These are phyloP conservation scores for Arenaria interpres DNA, from an alignment of 2,113 vertebrate genomes.

Conservation along the genomic window DNA sequence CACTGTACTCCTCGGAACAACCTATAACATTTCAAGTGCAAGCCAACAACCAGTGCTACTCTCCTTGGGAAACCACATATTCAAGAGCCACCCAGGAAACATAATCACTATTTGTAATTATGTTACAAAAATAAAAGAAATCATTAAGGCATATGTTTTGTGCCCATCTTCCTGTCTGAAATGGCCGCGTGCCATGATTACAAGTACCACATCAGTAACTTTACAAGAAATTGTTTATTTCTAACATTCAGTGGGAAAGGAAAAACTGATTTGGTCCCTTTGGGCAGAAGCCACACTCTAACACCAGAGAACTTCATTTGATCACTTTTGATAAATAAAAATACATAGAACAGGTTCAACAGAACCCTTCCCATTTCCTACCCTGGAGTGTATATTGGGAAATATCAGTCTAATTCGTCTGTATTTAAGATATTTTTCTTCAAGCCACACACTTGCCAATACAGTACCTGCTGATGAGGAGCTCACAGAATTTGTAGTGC, in stretches of 20 bases:
- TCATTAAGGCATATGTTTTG: accelerated
- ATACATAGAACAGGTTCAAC: accelerated
- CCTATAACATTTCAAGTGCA: neutral
- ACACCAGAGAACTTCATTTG: neutral
- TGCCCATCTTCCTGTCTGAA: neutral
- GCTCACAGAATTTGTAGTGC: slow-evolving; percentile 99
- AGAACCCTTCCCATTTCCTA: neutral
- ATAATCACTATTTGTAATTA: too few relatives aligned
- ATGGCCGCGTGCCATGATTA: neutral
- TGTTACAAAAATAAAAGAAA: too few relatives aligned
- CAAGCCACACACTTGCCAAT: neutral
- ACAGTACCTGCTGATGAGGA: slow-evolving; percentile 94
- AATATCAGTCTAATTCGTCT: neutral
- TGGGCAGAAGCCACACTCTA: neutral
- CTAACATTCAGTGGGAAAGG: neutral
- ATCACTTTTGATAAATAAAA: neutral
- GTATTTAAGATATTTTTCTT: accelerated
- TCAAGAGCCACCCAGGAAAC: neutral
- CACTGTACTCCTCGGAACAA: neutral
- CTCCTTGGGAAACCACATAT: accelerated
- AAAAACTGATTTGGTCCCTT: neutral
- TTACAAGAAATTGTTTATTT: neutral
- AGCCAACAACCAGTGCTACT: neutral
- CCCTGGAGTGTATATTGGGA: accelerated
- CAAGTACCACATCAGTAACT: accelerated